These are phyloP conservation scores for Mesaphorura yosii DNA, from an alignment of 1,140 invertebrate genomes.

Conservation along the genomic window DNA sequence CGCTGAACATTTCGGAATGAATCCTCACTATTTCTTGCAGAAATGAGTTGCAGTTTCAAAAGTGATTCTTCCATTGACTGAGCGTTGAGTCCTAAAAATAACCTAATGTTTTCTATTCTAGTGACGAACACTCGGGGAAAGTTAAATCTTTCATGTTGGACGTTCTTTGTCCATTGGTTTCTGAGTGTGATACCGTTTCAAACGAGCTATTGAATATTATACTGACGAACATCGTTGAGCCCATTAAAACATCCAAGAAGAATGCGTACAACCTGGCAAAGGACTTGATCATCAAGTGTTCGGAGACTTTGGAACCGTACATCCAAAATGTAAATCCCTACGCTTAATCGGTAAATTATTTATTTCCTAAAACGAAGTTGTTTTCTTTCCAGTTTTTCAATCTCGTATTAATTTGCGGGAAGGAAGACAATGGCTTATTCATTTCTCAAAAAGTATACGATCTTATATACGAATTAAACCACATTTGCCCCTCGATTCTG, in stretches of 20 bases:
- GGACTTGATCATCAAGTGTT: conserved; percentile 79
- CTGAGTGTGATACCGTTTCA: conserved; percentile 87
- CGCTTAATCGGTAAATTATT: background rate
- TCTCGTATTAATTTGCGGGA: conserved; percentile 81
- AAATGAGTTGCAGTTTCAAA: too few relatives aligned
- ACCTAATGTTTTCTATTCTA: conserved; percentile 36
- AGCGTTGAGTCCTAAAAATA: background rate
- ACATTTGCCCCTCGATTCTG: conserved; percentile 79
- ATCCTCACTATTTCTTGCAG: too few relatives aligned
- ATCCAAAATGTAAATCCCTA: conserved; percentile 66
- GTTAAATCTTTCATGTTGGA: conserved; percentile 95
- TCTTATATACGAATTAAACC: conserved; percentile 90
- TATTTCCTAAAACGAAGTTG: conserved; percentile 1
- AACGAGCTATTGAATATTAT: conserved; percentile 89
- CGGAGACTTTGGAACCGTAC: conserved; percentile 82
- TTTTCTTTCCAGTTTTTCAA: conserved; percentile 70
- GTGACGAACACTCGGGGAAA: conserved; percentile 88
- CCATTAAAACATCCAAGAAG: conserved; percentile 80
- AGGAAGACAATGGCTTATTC: conserved; percentile 65
- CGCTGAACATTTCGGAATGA: too few relatives aligned
- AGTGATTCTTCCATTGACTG: too few relatives aligned
- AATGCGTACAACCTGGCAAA: conserved; percentile 82
- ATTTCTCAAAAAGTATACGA: conserved; percentile 81
- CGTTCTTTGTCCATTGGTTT: conserved; percentile 82
- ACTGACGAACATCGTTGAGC: conserved; percentile 87